These are phyloP conservation scores for Drosophila melanosoma DNA, from an alignment of 2,888 invertebrate species.

Conservation along the genomic window DNA sequence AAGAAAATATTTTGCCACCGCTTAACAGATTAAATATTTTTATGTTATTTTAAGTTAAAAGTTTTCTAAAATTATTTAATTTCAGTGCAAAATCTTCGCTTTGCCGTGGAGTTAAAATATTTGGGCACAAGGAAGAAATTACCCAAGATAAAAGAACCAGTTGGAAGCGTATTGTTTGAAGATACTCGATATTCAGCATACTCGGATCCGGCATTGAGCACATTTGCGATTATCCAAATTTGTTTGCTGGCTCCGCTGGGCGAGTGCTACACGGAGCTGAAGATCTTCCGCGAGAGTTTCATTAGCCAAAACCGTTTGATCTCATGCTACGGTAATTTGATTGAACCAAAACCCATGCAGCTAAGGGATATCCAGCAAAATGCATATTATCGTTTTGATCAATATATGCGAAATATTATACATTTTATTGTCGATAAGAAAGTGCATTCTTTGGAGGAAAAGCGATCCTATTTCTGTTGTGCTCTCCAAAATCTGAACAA, in stretches of 20 bases:
- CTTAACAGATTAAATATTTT: neutral
- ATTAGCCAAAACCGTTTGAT: conserved; percentile 59
- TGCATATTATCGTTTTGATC: conserved; percentile 52
- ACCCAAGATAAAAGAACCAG: neutral
- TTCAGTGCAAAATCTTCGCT: conserved; percentile 57
- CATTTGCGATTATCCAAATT: conserved; percentile 62
- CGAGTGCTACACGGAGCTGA: conserved; percentile 51
- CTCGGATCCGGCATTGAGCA: neutral
- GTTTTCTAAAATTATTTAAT: neutral
- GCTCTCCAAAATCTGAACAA: conserved; percentile 69
- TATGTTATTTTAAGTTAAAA: neutral
- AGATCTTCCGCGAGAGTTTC: conserved; percentile 49
- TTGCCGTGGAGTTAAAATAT: conserved; percentile 62
- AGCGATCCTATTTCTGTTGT: conserved; percentile 65
- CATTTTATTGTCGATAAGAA: conserved; percentile 53
- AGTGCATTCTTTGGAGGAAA: conserved; percentile 48
- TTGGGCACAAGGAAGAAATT: conserved; percentile 35
- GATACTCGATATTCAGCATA: neutral
- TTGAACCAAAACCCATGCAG: rapidly evolving
- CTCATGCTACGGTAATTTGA: conserved; percentile 22
- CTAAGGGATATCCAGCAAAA: conserved; percentile 31
- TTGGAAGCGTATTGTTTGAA: neutral
- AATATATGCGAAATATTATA: conserved; percentile 43
- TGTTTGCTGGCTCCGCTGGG: conserved; percentile 62
- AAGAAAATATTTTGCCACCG: neutral